A percentile compares a stretch with the other conserved stretches of the same genome.
Conservation (phyloP, 2,797 vertebrate species). For the Squalus acanthias region DNA sequence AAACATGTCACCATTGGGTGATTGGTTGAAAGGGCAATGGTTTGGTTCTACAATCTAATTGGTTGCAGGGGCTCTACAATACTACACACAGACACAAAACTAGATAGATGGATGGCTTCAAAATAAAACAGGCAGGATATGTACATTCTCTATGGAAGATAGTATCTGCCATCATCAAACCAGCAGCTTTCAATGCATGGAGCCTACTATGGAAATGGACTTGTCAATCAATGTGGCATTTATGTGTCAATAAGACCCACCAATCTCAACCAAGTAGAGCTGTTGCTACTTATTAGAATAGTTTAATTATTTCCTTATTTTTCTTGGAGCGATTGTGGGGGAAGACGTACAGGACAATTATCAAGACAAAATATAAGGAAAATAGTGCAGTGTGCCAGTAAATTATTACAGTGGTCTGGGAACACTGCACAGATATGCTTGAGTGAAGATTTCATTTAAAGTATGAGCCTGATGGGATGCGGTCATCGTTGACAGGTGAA, state of each 20-base stretch:
- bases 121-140: not conserved
- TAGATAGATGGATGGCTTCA: not conserved
- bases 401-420: slow-evolving; percentile 1
- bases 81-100: not conserved
- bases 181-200: not conserved
- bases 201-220: not conserved
- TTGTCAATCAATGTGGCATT: not conserved
- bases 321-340: not conserved
- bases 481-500: slow-evolving; percentile 15
- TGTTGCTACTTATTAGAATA: not conserved
- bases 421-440: not conserved
- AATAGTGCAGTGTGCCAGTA: not conserved
- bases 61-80: not conserved
- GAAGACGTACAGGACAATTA: not conserved
- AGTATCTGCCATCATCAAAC: not conserved
- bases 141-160: not conserved
- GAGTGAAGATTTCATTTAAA: slow-evolving; percentile 4
- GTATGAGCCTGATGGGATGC: not conserved
- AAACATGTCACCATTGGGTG: not conserved
- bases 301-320: not conserved
- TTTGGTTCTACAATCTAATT: not conserved
- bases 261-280: not conserved
- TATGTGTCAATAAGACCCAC: not conserved
- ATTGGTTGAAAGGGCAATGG: not conserved
- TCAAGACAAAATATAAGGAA: not conserved